Conservation (phyloP, 1,140 invertebrate species). For the Scylla paramamosain region DNA sequence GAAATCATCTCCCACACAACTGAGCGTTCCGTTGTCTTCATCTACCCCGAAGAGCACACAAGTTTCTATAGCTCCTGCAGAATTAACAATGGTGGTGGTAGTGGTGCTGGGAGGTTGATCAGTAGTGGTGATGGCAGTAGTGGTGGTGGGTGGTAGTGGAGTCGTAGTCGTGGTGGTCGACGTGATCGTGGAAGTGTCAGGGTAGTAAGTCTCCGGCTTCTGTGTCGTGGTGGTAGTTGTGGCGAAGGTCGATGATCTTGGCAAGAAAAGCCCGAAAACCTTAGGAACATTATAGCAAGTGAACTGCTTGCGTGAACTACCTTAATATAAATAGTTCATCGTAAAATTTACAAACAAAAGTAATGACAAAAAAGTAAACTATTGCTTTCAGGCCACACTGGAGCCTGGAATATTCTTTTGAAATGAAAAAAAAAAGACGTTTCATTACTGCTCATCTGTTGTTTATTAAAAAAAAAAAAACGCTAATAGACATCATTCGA, state of each 20-base stretch:
- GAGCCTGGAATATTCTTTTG: too few relatives aligned
- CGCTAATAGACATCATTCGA: too few relatives aligned
- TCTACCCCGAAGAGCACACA: neutral
- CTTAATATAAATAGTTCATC: too few relatives aligned
- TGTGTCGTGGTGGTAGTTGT: neutral
- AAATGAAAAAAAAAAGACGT: too few relatives aligned
- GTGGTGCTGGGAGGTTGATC: neutral
- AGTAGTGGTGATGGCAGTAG: neutral
- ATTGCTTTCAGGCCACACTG: too few relatives aligned
- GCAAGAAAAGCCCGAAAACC: neutral
- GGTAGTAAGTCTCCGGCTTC: neutral
- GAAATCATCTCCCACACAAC: conserved; percentile 4
- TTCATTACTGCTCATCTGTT: too few relatives aligned
- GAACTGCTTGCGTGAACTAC: too few relatives aligned
- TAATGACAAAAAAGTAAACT: too few relatives aligned
- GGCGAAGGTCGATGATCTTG: neutral
- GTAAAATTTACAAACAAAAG: too few relatives aligned
- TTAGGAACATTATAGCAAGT: too few relatives aligned
- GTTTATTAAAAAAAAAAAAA: too few relatives aligned
- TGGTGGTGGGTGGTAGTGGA: neutral
- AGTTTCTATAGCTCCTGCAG: neutral
- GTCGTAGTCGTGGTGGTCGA: neutral
- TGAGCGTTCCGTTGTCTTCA: too few relatives aligned
- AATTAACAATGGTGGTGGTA: neutral
- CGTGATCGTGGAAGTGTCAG: neutral